Conservation (phyloP, 2,113 vertebrate genomes). For the Pachypanchax playfairii region DNA sequence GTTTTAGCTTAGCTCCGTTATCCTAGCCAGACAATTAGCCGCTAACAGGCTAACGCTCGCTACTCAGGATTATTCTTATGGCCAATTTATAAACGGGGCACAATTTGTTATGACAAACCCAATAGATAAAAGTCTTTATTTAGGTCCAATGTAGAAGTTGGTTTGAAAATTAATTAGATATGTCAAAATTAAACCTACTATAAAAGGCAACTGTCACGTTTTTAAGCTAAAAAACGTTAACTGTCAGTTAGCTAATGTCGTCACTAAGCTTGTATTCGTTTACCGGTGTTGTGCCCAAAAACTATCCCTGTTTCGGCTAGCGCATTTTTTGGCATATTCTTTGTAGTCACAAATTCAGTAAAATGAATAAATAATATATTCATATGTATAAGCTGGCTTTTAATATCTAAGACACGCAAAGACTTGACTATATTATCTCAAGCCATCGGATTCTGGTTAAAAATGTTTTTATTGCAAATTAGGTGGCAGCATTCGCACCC, state of each 20-base stretch:
- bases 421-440: too few relatives aligned
- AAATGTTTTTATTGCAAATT: not conserved
- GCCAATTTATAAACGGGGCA: constrained; percentile 2
- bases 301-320: not conserved
- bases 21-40: constrained; percentile 31
- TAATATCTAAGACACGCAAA: not conserved
- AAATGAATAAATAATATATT: too few relatives aligned
- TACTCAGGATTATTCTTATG: constrained; percentile 15
- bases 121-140: accelerated
- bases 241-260: constrained; percentile 42
- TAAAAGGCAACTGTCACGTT: constrained; percentile 25
- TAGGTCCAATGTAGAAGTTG: not conserved
- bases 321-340: not conserved
- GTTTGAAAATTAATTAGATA: constrained; percentile 4
- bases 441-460: too few relatives aligned
- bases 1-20: constrained; percentile 73
- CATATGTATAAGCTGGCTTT: too few relatives aligned
- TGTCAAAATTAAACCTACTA: not conserved
- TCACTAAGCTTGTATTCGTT: constrained; percentile 40
- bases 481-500: not conserved
- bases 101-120: not conserved
- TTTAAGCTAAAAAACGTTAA: constrained; percentile 20
- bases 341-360: not conserved
- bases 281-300: constrained; percentile 2
- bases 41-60: constrained; percentile 64